phyloP scores from a whole-genome alignment of 2,113 vertebrate species.

The Hystrix brachyura region DNA sequence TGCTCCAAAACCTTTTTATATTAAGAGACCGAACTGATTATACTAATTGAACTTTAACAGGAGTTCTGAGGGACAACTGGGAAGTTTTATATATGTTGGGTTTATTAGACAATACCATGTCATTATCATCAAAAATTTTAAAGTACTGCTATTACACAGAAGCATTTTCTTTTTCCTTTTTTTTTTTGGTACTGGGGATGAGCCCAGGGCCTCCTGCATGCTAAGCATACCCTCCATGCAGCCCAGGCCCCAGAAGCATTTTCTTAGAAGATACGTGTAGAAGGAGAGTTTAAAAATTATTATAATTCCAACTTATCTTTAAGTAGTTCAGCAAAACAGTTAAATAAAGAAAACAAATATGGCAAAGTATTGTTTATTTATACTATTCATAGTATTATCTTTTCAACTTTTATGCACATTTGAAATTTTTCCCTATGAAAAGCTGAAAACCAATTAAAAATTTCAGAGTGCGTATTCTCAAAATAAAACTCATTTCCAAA shows the following conservation, averaged over 20 bases:
- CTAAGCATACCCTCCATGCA: neutral
- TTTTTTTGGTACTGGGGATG: neutral
- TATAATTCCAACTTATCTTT: neutral
- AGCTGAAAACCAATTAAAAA: neutral
- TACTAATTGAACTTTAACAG: neutral
- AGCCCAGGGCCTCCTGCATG: neutral
- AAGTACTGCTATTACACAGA: neutral
- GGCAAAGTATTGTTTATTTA: conserved; percentile 39
- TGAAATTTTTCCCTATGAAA: conserved; percentile 55
- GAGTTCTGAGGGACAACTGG: neutral
- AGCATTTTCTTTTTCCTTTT: neutral
- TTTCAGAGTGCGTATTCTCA: neutral
- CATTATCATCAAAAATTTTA: neutral
- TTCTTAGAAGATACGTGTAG: neutral
- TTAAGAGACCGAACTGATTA: conserved; percentile 39
- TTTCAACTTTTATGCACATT: conserved; percentile 28
- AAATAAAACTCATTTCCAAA: conserved; percentile 57
- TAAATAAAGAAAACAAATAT: conserved; percentile 5
- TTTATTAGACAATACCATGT: conserved; percentile 25
- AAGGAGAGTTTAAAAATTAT: conserved; percentile 6
- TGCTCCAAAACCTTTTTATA: neutral
- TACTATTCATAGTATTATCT: neutral
- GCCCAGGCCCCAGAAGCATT: neutral
- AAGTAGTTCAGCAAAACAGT: conserved; percentile 14
- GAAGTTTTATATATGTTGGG: neutral